Evolutionary conservation across 1,140 invertebrate genomes (phyloP), one percentile per base, ranked within the genome.

Genomic region (Meteorus sp.): DNA sequence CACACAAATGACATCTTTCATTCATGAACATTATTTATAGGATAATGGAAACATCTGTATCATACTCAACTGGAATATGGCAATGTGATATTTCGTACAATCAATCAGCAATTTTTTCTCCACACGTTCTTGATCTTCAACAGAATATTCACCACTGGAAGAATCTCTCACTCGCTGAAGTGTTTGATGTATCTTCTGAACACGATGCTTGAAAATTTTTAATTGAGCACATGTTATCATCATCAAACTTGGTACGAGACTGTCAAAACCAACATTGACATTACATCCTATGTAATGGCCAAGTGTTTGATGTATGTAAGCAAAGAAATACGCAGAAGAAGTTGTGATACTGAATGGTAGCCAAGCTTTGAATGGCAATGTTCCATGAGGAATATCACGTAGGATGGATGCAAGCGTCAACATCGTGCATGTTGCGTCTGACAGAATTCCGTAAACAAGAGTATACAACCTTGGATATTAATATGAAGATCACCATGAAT

Each of bases 41-140:
- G n/a, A n/a, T n/a, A n/a, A n/a, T n/a, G n/a, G n/a, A n/a, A n/a
- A n/a, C n/a, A n/a, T n/a, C n/a, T n/a, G n/a, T n/a, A 29, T 29
- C 4, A 50, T 19, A 51, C 48, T 51, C 48, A 51, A 51, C 48
- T 51, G 2, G n/a, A 35, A 51, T n/a, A 51, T 51, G 13, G 48
- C 48, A 11, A 31, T 15, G 11, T 51, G 48, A 35, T 51, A 31
- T 4, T 51, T 31, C 9, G 27, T 51, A 20, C 33, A 33, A 35
- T 51, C 33, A 17, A 9, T 17, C 5, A 51, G 3, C 15, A 29
- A 35, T n/a, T 35, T 35, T 0, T 29, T 35, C 17, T 51, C 48
- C 25, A 31, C 8, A 6, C 2, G 19, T 33, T 19, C 3, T 11
- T 19, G 4, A 6, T 51, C 9, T 11, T 51, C 17, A 22, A 17